phyloP scores from a whole-genome alignment of 2,888 invertebrate species.

The Hydrotaea cyrtoneurina region DNA sequence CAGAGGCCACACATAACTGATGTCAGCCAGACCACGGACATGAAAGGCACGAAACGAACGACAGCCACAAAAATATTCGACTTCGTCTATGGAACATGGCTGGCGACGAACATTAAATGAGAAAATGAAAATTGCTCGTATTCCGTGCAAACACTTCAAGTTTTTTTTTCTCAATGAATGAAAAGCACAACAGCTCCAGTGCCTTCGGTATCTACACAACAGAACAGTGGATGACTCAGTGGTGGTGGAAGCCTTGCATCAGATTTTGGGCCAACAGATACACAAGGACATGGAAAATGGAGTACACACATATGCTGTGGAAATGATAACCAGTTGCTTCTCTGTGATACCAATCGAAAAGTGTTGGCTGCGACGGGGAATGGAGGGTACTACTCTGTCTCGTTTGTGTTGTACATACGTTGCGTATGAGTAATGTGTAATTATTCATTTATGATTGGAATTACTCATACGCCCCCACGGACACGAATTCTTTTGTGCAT shows the following conservation, averaged over 20 bases:
- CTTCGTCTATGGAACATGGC: not conserved
- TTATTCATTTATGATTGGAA: not conserved
- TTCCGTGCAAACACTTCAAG: not conserved
- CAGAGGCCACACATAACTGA: constrained; percentile 58
- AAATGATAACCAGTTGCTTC: constrained; percentile 43
- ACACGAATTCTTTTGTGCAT: too few relatives aligned
- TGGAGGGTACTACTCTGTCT: too few relatives aligned
- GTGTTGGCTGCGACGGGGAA: too few relatives aligned
- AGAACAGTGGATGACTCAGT: constrained; percentile 19
- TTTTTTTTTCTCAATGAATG: not conserved
- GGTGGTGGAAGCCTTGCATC: constrained; percentile 47
- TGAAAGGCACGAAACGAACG: not conserved
- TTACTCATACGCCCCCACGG: constrained; percentile 42
- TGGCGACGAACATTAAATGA: not conserved
- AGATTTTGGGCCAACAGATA: constrained; percentile 19
- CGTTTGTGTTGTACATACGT: not conserved
- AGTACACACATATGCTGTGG: constrained; percentile 19
- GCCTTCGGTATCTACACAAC: not conserved
- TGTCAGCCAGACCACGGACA: constrained; percentile 13
- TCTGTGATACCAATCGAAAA: not conserved
- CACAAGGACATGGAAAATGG: constrained; percentile 23
- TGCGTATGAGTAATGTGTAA: constrained; percentile 45
- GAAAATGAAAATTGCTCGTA: not conserved
- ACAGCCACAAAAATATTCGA: too few relatives aligned
- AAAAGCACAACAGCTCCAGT: too few relatives aligned